Conservation (phyloP, 1,140 invertebrate genomes). For the Pissodes strobi region DNA sequence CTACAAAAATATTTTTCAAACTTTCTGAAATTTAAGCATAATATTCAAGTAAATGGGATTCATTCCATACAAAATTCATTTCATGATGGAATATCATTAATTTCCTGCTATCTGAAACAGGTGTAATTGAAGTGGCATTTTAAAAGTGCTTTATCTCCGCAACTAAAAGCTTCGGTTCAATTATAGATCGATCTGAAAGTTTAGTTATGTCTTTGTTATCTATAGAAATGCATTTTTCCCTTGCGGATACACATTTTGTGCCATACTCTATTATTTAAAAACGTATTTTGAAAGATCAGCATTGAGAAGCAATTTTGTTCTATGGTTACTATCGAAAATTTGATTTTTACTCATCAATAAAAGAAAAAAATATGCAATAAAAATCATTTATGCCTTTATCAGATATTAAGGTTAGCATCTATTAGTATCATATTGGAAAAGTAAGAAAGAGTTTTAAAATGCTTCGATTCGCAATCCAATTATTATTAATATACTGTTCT, state of each 20-base stretch:
- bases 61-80: conserved; percentile 2
- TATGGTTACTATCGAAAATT: background rate
- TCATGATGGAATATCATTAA: conserved; percentile 17
- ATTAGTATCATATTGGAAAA: too few relatives aligned
- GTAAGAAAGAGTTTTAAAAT: too few relatives aligned
- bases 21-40: too few relatives aligned
- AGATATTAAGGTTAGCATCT: too few relatives aligned
- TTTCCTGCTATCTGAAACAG: conserved; percentile 16
- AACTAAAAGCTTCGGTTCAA: conserved; percentile 14
- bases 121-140: conserved; percentile 22
- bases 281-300: background rate
- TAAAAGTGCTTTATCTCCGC: conserved; percentile 26
- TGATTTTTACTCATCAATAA: too few relatives aligned
- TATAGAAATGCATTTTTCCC: background rate
- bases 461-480: too few relatives aligned
- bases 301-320: background rate
- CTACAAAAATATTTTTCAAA: too few relatives aligned
- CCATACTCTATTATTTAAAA: background rate
- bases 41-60: background rate
- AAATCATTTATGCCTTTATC: too few relatives aligned
- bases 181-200: conserved; percentile 25
- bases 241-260: background rate
- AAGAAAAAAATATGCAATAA: too few relatives aligned
- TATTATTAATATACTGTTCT: too few relatives aligned
- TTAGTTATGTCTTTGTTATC: conserved; percentile 27